Evolutionary conservation across 2,797 vertebrate genomes (phyloP), one percentile per base, ranked within the genome.

Genomic region (Helostoma temminkii): DNA sequence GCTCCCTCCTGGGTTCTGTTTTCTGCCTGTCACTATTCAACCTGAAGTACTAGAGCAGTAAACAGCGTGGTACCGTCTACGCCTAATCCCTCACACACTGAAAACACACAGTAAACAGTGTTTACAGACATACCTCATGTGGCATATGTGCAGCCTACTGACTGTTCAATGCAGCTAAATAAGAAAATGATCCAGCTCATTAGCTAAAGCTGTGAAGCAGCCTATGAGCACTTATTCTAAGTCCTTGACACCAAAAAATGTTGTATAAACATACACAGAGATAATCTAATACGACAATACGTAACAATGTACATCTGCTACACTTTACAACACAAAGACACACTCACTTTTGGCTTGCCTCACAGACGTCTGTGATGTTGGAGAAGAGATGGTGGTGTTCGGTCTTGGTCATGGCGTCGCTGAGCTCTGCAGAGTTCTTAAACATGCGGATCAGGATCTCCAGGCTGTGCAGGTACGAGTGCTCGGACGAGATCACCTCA

Each of bases 351-450:
- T 95, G 96, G 91, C 98, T 99, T 0, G 96, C 95, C 78, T 97
- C 96, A 0, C 94, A 96, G 78, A 99, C 97, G 2, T 99, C 98
- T 0, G 89, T 80, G 78, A 99, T 99, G 74, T 99, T 99, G 83
- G 98, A 99, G 90, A 99, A 99, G 39, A 99, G 97, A 88, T 99
- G 98, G 73, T 99, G 98, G 88, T 91, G 96, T 74, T 99, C 97
- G 0, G 95, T 99, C 88, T 99, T 99, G 82, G 96, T 99, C 95
- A 99, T 98, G 9, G 96, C 95, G 19, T 96, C 93, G 1, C 94
- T 94, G 81, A 99, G 94, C 12, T 96, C 96, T 16, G 93, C 81
- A 0, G 97, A 99, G 86, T 97, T 94, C 88, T 99, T 97, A 88
- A 99, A 99, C 95, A 99, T 96, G 47, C 95, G 94, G 83, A 97